Conservation (phyloP, 1,140 invertebrate genomes). For the Olivierus martensii region DNA sequence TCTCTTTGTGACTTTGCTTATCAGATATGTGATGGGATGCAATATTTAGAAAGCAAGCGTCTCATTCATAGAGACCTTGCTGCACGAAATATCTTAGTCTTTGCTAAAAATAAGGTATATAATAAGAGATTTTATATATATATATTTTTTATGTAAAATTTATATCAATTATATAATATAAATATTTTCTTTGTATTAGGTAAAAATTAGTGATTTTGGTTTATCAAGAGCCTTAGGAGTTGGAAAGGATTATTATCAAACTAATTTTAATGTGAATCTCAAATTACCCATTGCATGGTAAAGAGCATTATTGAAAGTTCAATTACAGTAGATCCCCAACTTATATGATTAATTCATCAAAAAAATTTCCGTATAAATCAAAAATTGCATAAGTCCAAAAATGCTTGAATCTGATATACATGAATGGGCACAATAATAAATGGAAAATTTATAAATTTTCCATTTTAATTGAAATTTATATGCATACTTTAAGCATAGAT, state of each 20-base stretch:
- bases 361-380: too few relatives aligned
- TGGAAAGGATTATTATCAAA: constrained; percentile 98
- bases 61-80: constrained; percentile 90
- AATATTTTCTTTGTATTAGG: constrained; percentile 26
- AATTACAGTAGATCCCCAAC: too few relatives aligned
- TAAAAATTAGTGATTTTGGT: constrained; percentile 98
- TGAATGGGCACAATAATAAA: too few relatives aligned
- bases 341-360: too few relatives aligned
- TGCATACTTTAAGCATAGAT: too few relatives aligned
- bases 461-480: too few relatives aligned
- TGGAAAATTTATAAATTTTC: too few relatives aligned
- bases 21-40: constrained; percentile 94
- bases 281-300: constrained; percentile 96
- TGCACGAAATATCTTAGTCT: constrained; percentile 88
- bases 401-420: too few relatives aligned
- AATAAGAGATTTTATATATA: neutral
- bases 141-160: neutral
- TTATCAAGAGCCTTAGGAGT: constrained; percentile 88
- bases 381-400: too few relatives aligned
- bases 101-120: constrained; percentile 72
- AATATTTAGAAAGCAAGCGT: constrained; percentile 82
- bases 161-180: neutral
- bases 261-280: constrained; percentile 94
- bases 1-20: constrained; percentile 80
- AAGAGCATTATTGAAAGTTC: too few relatives aligned